Base-by-base conservation (phyloP, 2,797 vertebrate genomes). In the Eupleurogrammus muticus region DNA sequence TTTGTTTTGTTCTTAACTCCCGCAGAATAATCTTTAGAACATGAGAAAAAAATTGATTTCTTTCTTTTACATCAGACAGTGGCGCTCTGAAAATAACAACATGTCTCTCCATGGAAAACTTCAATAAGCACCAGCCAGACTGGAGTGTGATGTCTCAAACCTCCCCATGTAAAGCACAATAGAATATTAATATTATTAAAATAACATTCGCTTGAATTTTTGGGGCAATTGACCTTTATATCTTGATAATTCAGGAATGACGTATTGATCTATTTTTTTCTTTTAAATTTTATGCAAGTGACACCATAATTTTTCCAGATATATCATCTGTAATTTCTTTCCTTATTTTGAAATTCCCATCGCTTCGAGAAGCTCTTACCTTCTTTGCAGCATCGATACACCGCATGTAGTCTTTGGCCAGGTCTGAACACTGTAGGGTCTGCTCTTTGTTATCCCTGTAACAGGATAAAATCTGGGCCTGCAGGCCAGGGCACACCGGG, bases 371-470 rank as follows among this genome's bases (percentile, higher is more conserved):
- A 49, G 1, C 42, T 9, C 86, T 90, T 91, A 97, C 97, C 97
- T 97, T 96, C 79, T 95, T 96, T 70, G 95, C 95, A 0, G 94
- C 83, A 3, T 93, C 87, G 78, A 99, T 96, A 2, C 97, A 99
- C 81, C 82, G 95, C 90, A 95, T 94, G 89, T 98, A 99, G 2
- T 96, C 92, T 87, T 95, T 97, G 79, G 94, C 97, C 85, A 99
- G 91, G 84, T 96, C 95, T 0, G 96, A 95, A 88, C 97, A 99
- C 73, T 89, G 93, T 5, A 99, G 93, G 12, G 95, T 96, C 89
- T 97, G 94, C 16, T 60, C 84, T 14, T 88, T 83, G 85, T 96
- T 97, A 74, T 94, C 92, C 5, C 76, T 92, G 92, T 97, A 98
- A 87, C 97, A 99, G 71, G 87, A 93, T 54, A 97, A 87, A 67